Evolutionary conservation across 2,113 vertebrate species (phyloP), one percentile per base, ranked within the genome.

Genomic region (Sapajus apella): DNA sequence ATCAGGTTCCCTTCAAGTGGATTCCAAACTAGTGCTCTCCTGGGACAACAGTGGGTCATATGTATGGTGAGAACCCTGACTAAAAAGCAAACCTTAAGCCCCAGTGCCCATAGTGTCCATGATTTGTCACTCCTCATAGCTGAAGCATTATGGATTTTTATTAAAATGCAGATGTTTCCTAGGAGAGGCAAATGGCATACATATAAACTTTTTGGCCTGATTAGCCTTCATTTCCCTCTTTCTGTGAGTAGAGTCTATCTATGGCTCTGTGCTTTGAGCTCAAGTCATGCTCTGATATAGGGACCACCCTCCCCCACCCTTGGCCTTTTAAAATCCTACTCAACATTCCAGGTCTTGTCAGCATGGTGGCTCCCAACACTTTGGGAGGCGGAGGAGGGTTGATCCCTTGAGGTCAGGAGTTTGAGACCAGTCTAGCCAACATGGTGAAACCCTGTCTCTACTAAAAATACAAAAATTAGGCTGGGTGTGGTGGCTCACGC

Each of bases 101-200:
- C 21, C 27, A 82, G 58, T 87, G 58, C 20, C 40, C 47, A 79
- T 47, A 58, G 32, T 50, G 25, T 32, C 35, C 47, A 86, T 35
- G 68, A 66, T 72, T 96, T 83, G 47, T 83, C 79, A 92, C 66
- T 93, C 23, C 43, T 93, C 32, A n/a, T 94, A 68, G 35, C 75
- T 94, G 58, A 97, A 86, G 79, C 68, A 95, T 75, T 89, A 90
- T 87, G 43, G 27, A 70, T 82, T 96, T 97, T 97, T 93, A 95
- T 97, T 95, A 97, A 98, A 97, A 97, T 96, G 90, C 56, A 97
- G 95, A 93, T 25, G 73, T 97, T 97, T 94, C 93, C 91, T 94
- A 68, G 90, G 92, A 96, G 61, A 97, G 77, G 73, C 61, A 91
- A 45, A 64, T 47, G 83, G 40, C 70, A 95, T 97, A 52, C 70